These are phyloP conservation scores for Melinopterus prodromus DNA, from an alignment of 2,888 invertebrate species.

Conservation along the genomic window DNA sequence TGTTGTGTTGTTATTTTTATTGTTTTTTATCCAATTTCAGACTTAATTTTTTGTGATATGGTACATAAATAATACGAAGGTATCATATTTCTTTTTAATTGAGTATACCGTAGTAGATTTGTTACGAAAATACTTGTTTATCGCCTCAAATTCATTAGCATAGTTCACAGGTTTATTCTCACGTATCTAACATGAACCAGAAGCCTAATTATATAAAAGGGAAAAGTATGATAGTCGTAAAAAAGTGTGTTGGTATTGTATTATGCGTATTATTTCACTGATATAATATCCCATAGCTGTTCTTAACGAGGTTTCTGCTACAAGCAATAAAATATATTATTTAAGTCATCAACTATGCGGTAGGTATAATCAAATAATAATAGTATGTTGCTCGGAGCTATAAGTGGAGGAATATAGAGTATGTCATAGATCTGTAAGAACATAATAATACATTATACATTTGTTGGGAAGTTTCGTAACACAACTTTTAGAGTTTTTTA, in stretches of 20 bases:
- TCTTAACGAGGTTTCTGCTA: not conserved
- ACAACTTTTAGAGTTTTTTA: too few relatives aligned
- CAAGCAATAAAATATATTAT: not conserved
- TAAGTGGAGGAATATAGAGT: too few relatives aligned
- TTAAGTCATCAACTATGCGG: too few relatives aligned
- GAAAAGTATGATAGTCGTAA: not conserved
- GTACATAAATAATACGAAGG: not conserved
- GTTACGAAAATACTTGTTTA: not conserved
- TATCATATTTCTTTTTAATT: slow-evolving; percentile 4
- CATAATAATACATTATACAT: too few relatives aligned
- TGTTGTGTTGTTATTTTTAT: not conserved
- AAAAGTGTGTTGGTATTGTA: not conserved
- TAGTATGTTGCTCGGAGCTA: too few relatives aligned
- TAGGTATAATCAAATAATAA: too few relatives aligned
- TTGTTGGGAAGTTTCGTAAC: too few relatives aligned
- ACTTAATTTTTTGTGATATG: not conserved
- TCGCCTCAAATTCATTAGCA: not conserved
- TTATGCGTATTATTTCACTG: not conserved
- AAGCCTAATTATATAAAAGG: not conserved
- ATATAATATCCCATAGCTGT: not conserved
- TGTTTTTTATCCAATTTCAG: not conserved
- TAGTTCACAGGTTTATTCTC: not conserved
- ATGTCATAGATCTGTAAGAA: too few relatives aligned
- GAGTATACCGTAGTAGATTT: too few relatives aligned
- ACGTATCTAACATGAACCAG: not conserved